Evolutionary conservation across 2,797 vertebrate genomes (phyloP).

Genomic region (Pseudomugil gertrudae): DNA sequence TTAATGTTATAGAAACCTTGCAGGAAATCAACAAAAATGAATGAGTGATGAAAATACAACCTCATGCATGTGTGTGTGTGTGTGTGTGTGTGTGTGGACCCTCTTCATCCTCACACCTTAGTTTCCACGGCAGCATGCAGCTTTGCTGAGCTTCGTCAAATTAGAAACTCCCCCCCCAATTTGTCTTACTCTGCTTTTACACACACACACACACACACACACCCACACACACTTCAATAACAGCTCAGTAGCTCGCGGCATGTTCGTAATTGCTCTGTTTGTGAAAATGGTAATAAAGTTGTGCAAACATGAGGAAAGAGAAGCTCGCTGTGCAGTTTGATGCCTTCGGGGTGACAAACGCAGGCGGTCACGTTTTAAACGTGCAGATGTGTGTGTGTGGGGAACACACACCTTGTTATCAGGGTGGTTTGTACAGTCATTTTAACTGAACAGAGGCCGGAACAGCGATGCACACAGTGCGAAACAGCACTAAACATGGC

Average conservation of each 20-base stretch:
- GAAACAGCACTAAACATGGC: too few species aligned
- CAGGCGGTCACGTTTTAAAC: conserved; percentile 4
- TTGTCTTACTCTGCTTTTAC: conserved; percentile 16
- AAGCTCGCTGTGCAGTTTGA: background rate
- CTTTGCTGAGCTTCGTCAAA: conserved; percentile 41
- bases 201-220: background rate
- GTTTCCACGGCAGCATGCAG: conserved; percentile 73
- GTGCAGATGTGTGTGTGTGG: background rate
- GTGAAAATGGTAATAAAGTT: conserved; percentile 49
- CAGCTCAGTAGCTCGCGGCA: conserved; percentile 22
- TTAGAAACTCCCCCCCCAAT: conserved; percentile 40
- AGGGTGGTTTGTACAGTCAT: background rate
- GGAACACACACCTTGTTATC: background rate
- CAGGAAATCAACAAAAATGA: background rate
- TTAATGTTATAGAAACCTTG: background rate
- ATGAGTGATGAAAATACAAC: background rate
- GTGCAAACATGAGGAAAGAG: conserved; percentile 13
- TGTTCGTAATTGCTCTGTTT: conserved; percentile 49
- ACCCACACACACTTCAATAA: conserved; percentile 4
- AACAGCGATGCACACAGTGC: too few species aligned
- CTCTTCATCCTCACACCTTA: conserved; percentile 32
- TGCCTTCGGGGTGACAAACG: background rate
- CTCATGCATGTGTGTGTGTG: background rate
- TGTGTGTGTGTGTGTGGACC: background rate
- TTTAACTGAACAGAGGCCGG: background rate